Base-by-base conservation (phyloP, 2,113 vertebrate genomes). In the Oenanthe melanoleuca region DNA sequence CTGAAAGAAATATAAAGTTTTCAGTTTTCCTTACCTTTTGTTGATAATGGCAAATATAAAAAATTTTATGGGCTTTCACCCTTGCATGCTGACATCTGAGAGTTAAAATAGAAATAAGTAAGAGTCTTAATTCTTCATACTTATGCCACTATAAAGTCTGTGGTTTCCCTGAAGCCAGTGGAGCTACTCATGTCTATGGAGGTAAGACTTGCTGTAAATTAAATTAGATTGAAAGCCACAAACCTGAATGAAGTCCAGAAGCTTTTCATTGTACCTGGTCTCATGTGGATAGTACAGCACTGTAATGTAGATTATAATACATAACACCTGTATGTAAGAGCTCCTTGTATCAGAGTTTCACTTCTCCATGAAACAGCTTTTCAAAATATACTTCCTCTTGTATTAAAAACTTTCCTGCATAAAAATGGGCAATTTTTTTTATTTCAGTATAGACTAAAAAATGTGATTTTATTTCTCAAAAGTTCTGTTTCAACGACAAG, bases 401-500 rank as follows among this genome's bases (percentile, higher is more conserved):
- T 71, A 73, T 38, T 24, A 84, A 83, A 80, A 88, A 8, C 16
- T 80, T 92, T 67, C 49, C 26, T 52, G 34, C 45, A 21, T 53
- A 71, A 89, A 92, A 86, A 84, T 47, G 47, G 55, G 6, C 8
- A 22, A 11, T 28, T 49, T 33, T 42, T 12, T 34, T 52, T 55
- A 31, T 72, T 67, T 77, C 61, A 22, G 9, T 65, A 59, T 34
- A 28, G 18, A 28, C 33, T 71, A 69, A 93, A 95, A 95, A 69
- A 71, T 28, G 23, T 56, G 21, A 69, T 88, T 88, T 95, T 80
- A 49, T 63, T 93, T 90, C 78, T 93, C 3, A 10, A 53, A 91
- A 63, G 10, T 82, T 95, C 57, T 85, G 7, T 89, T 96, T 96
- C 86, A 91, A 94, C 87, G 83, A 89, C 87, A 94, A 77, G 67